Base-by-base conservation (phyloP, 1,140 invertebrate species). In the Drosophila nebulosa region DNA sequence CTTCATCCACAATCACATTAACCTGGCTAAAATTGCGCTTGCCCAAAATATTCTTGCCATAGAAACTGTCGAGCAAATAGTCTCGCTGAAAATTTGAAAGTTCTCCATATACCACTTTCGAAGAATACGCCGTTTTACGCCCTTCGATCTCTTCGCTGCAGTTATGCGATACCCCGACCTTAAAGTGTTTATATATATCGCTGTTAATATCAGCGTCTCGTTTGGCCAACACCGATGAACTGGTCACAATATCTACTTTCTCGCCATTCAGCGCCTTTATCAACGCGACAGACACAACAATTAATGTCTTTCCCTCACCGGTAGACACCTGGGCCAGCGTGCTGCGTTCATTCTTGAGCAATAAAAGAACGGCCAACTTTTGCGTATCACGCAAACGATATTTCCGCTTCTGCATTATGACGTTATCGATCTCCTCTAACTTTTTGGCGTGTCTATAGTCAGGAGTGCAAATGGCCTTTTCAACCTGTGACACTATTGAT, bases 1-100 rank as follows among this genome's bases (percentile, higher is more conserved):
- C 90, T 60, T 92, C 91, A 63, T 92, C 91, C 7, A 92, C 60
- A 7, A 92, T 85, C 0, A 91, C 65, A 32, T 76, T 78, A 14
- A 55, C 52, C 26, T 55, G 14, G 1, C 69, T 65, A 57, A 85
- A 88, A 12, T 58, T 65, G 36, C 77, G 75, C 3, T 39, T 18
- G 4, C 56, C 56, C 4, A 58, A 26, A 21, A 63, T 53, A 16
- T 63, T 63, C 24, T 63, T 53, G 0, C 30, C 50, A 36, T 63
- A 63, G 12, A 63, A 63, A 24, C 3, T 39, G n/a, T 53, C 30
- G 12, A 63, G 27, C 22, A 63, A 24, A 21, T 63, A 63, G n/a
- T 63, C 61, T 1, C 61, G 12, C 16, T 63, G 61, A 12, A 63
- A 63, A n/a, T 53, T 63, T 4, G 61, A 36, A 7, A 63, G 27